phyloP scores from a whole-genome alignment of 2,888 invertebrate species.

The Biston betularia region DNA sequence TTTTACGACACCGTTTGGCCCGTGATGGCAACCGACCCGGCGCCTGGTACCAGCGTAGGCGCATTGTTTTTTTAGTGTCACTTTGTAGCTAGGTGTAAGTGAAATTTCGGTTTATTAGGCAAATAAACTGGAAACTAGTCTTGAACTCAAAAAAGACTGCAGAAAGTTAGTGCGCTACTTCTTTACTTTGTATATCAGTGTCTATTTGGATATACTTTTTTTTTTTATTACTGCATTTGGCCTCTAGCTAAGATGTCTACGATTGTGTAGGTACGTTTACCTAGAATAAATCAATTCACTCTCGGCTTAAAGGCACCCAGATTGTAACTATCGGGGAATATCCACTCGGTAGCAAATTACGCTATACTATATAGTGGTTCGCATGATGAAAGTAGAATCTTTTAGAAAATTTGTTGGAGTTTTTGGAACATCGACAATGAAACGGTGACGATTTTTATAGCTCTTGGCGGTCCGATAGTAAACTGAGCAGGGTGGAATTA shows the following conservation, averaged over 20 bases:
- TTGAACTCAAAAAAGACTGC: conserved; percentile 2
- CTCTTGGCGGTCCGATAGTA: too few species aligned
- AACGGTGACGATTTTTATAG: too few species aligned
- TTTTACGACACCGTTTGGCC: conserved; percentile 81
- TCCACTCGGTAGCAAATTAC: too few species aligned
- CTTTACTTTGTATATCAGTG: background rate
- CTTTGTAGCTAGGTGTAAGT: conserved; percentile 63
- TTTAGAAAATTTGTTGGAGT: too few species aligned
- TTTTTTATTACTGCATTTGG: conserved; percentile 6
- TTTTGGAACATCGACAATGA: too few species aligned
- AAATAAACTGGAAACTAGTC: conserved; percentile 26
- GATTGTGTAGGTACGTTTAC: too few species aligned
- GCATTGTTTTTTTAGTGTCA: conserved; percentile 73
- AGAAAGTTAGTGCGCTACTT: background rate
- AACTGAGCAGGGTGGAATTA: too few species aligned
- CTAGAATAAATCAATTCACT: conserved; percentile 40
- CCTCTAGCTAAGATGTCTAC: too few species aligned
- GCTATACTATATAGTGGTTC: too few species aligned
- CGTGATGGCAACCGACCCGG: conserved; percentile 69
- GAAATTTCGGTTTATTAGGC: conserved; percentile 50
- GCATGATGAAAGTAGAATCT: too few species aligned
- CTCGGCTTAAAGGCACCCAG: too few species aligned
- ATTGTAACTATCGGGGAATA: too few species aligned
- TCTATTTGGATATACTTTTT: background rate
- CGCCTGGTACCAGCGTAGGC: conserved; percentile 62